Conservation (phyloP, 2,888 invertebrate genomes). For the Nephrotoma flavescens region DNA sequence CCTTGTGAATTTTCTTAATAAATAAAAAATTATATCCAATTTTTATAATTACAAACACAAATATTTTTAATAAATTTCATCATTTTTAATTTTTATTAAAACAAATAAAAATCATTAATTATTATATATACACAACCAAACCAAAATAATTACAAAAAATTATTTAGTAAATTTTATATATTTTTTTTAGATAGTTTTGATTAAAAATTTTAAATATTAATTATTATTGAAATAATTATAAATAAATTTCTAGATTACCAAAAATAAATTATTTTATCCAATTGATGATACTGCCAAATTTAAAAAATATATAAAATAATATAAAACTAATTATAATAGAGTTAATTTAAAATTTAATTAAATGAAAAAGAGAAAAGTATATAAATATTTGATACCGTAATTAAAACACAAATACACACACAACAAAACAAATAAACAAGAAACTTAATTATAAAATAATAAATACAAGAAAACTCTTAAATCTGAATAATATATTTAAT, state of each 20-base stretch:
- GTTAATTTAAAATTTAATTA: not conserved
- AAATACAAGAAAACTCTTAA: not conserved
- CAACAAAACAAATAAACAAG: not conserved
- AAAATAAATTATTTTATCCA: not conserved
- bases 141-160: not conserved
- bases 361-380: not conserved
- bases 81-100: not conserved
- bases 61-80: not conserved
- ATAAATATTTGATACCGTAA: not conserved
- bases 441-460: not conserved
- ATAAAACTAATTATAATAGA: not conserved
- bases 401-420: not conserved
- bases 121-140: not conserved
- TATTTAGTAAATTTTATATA: not conserved
- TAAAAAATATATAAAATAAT: not conserved
- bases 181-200: not conserved
- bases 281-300: not conserved
- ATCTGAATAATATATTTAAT: not conserved
- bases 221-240: not conserved
- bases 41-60: not conserved
- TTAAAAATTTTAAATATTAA: not conserved
- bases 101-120: not conserved
- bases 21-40: not conserved
- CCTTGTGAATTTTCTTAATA: not conserved
- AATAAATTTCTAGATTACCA: not conserved